Conservation (phyloP, 2,888 invertebrate species). For the Cantharis nigra region DNA sequence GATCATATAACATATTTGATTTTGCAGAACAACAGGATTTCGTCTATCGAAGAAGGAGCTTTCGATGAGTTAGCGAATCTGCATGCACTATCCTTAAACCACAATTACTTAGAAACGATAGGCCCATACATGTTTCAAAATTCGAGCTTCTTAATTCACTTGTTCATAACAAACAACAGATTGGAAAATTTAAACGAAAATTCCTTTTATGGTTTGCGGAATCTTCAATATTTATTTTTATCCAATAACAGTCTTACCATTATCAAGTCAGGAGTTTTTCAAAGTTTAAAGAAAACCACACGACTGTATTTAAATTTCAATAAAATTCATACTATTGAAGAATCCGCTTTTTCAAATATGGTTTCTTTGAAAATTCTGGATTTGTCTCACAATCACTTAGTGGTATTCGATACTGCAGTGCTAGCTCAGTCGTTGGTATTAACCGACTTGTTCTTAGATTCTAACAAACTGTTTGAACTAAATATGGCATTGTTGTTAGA, state of each 20-base stretch:
- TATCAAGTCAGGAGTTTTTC: constrained; percentile 2
- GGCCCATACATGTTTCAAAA: not conserved
- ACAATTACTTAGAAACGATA: not conserved
- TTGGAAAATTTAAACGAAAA: not conserved
- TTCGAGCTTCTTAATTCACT: not conserved
- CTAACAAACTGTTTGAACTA: not conserved
- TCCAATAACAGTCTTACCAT: not conserved
- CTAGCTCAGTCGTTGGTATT: not conserved
- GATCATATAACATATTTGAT: not conserved
- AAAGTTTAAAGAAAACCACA: not conserved
- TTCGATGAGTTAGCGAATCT: not conserved
- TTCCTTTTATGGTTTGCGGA: not conserved
- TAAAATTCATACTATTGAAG: not conserved
- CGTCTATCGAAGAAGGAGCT: not conserved
- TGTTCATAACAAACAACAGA: not conserved
- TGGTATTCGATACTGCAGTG: not conserved
- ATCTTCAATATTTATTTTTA: not conserved
- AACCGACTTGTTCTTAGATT: not conserved
- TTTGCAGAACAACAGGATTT: not conserved
- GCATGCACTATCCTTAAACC: not conserved
- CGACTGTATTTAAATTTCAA: not conserved
- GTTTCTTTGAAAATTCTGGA: not conserved
- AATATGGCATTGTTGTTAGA: not conserved
- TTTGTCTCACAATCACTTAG: not conserved
- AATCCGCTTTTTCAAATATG: constrained; percentile 3